Evolutionary conservation across 2,888 invertebrate species (phyloP).

Genomic region (Harpalus rubripes): DNA sequence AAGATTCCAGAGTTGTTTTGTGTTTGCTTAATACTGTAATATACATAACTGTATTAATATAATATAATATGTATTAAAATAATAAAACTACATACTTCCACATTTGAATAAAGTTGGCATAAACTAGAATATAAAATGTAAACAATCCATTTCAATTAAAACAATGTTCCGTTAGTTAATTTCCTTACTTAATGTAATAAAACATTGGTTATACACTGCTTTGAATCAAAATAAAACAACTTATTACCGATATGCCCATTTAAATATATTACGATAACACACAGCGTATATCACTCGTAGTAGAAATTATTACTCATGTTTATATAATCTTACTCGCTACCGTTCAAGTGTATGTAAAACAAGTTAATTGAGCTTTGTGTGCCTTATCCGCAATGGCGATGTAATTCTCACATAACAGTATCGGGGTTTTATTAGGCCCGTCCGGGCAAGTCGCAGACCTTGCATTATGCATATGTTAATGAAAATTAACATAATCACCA

Average conservation of each 20-base stretch:
- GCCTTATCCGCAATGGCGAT: constrained; percentile 7
- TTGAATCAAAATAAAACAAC: not conserved
- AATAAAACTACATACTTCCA: too few relatives aligned
- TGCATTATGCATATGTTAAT: constrained; percentile 72
- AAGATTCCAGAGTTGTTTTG: too few relatives aligned
- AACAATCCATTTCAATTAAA: constrained; percentile 4
- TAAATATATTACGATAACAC: not conserved
- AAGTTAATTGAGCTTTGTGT: constrained; percentile 60
- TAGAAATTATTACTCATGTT: constrained; percentile 33
- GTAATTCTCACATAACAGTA: constrained; percentile 59
- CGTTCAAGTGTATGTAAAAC: constrained; percentile 55
- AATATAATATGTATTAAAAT: too few relatives aligned
- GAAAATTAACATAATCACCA: constrained; percentile 67
- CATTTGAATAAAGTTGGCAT: not conserved
- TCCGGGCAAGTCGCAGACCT: constrained; percentile 56
- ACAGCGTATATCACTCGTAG: not conserved
- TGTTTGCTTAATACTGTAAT: too few relatives aligned
- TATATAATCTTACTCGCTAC: constrained; percentile 21
- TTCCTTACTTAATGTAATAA: not conserved
- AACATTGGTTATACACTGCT: not conserved
- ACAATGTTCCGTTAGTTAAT: not conserved
- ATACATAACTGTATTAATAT: too few relatives aligned
- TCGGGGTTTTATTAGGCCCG: constrained; percentile 55
- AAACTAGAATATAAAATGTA: not conserved
- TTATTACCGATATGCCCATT: not conserved